Percentiles rank a stretch among this genome's conserved stretches.
Evolutionary conservation across 2,888 invertebrate genomes (phyloP).

Genomic region (Drosophila vallismaia): DNA sequence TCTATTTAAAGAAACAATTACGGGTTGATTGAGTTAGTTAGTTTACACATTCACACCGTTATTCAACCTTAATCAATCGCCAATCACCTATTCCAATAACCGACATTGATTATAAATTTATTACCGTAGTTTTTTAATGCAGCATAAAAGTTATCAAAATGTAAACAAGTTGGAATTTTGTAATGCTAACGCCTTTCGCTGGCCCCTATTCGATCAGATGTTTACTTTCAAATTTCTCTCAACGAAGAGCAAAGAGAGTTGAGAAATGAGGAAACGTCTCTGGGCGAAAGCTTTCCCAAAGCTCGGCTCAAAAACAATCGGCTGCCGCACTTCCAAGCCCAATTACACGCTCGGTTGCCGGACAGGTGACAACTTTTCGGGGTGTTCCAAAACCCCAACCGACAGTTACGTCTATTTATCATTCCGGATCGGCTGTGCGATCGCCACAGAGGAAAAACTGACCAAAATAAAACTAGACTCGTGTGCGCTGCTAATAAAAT

Average conservation of each 20-base stretch:
- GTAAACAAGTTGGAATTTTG: conserved; percentile 38
- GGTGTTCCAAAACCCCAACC: conserved; percentile 26
- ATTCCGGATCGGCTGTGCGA: conserved; percentile 30
- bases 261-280: conserved; percentile 25
- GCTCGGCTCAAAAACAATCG: conserved; percentile 33
- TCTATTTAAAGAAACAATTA: not conserved
- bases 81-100: not conserved
- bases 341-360: conserved; percentile 22
- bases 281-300: conserved; percentile 40
- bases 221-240: conserved; percentile 42
- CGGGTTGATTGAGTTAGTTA: not conserved
- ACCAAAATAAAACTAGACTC: not conserved
- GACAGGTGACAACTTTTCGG: conserved; percentile 32
- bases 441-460: not conserved
- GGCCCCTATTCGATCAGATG: conserved; percentile 28
- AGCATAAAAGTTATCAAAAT: conserved; percentile 42
- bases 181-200: conserved; percentile 65
- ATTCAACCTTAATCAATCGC: conserved; percentile 29
- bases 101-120: conserved; percentile 27
- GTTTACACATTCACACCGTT: conserved; percentile 15
- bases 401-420: conserved; percentile 45
- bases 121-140: conserved; percentile 15
- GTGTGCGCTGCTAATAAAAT: conserved; percentile 7
- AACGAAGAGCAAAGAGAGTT: conserved; percentile 1
- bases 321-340: conserved; percentile 34